A percentile compares a stretch with the other conserved stretches of the same genome.
Conservation (phyloP, 2,113 vertebrate species). For the Erinaceus europaeus region DNA sequence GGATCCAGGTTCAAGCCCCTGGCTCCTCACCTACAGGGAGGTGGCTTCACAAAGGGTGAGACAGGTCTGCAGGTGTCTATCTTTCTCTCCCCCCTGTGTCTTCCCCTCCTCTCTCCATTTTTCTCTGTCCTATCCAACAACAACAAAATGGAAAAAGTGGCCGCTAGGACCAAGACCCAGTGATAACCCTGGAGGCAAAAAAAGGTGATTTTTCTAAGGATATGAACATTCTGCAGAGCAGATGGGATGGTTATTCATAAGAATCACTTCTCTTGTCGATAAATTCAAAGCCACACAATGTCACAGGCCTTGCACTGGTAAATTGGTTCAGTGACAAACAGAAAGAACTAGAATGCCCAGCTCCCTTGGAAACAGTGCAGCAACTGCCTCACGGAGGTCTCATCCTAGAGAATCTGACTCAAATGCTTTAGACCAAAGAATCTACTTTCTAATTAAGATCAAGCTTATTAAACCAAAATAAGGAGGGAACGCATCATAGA, state of each 20-base stretch:
- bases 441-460: slow-evolving; percentile 46
- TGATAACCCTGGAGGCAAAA: too few relatives aligned
- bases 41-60: too few relatives aligned
- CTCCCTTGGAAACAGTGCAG: neutral
- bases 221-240: slow-evolving; percentile 9
- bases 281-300: neutral
- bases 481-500: neutral
- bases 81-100: too few relatives aligned
- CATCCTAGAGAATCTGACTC: neutral
- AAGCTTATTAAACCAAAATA: slow-evolving; percentile 44
- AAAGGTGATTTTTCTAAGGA: neutral
- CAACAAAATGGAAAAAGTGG: too few relatives aligned
- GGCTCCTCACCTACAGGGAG: too few relatives aligned
- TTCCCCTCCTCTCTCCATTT: too few relatives aligned
- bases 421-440: slow-evolving; percentile 35
- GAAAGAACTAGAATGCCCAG: slow-evolving; percentile 3
- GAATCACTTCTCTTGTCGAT: slow-evolving; percentile 20
- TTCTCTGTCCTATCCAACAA: too few relatives aligned
- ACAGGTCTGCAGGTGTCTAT: too few relatives aligned
- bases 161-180: too few relatives aligned
- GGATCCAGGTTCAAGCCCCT: too few relatives aligned
- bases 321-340: slow-evolving; percentile 12
- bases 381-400: neutral
- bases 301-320: neutral
- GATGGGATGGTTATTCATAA: neutral